phyloP scores from a whole-genome alignment of 2,113 vertebrate species.

The Nettapus auritus region DNA sequence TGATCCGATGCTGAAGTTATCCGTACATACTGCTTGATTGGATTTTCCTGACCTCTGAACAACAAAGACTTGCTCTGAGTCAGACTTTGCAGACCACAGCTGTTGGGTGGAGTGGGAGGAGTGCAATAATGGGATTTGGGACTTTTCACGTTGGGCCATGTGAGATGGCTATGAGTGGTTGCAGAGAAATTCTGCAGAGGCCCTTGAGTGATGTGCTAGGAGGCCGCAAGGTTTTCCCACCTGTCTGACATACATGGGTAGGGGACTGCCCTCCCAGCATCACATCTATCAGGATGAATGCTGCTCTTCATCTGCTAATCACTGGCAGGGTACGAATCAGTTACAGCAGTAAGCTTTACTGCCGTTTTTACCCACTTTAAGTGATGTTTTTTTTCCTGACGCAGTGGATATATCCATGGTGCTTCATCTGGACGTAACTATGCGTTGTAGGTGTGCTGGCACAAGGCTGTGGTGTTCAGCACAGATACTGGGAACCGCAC shows the following conservation, averaged over 20 bases:
- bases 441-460: background rate
- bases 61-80: constrained; percentile 4
- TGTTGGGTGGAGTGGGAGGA: constrained; percentile 40
- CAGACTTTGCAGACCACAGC: background rate
- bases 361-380: background rate
- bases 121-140: background rate
- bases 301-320: background rate
- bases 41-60: constrained; percentile 7
- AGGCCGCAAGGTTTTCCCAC: background rate
- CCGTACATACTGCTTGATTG: background rate
- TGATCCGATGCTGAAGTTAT: background rate
- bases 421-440: background rate
- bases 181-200: background rate
- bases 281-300: rapidly evolving
- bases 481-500: background rate
- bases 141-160: background rate
- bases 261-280: background rate
- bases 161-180: background rate
- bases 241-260: rapidly evolving
- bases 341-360: background rate
- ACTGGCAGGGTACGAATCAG: background rate
- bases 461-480: background rate
- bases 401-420: background rate
- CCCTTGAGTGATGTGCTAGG: background rate
- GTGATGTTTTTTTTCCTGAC: background rate